These are phyloP conservation scores for Acanthopagrus latus DNA, from an alignment of 2,797 vertebrate genomes.

Conservation along the genomic window DNA sequence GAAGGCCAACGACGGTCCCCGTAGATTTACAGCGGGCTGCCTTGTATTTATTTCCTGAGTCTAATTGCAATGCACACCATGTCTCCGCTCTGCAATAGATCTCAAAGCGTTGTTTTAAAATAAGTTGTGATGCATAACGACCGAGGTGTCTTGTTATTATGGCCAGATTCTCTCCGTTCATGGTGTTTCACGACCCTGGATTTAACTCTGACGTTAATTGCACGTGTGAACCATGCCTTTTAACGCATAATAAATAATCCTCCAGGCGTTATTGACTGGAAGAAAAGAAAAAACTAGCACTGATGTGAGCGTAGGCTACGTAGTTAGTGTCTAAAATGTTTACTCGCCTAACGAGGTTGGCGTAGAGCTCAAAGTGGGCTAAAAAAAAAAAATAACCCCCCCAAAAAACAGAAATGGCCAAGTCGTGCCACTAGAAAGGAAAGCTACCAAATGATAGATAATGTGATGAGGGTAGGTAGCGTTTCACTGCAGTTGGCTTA, in stretches of 20 bases:
- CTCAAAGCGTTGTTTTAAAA: slow-evolving; percentile 54
- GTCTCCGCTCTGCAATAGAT: slow-evolving; percentile 57
- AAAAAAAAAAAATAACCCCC: no score
- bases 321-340: slow-evolving; percentile 46
- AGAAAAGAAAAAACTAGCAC: slow-evolving; percentile 32
- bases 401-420: not conserved
- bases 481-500: slow-evolving; percentile 63
- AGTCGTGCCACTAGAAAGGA: not conserved
- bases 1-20: not conserved
- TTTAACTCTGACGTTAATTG: not conserved
- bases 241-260: not conserved
- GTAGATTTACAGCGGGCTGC: slow-evolving; percentile 20
- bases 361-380: slow-evolving; percentile 4
- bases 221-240: not conserved
- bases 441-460: slow-evolving; percentile 1
- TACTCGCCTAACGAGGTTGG: slow-evolving; percentile 40
- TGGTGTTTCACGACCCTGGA: not conserved
- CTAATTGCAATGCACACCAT: slow-evolving; percentile 71
- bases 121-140: slow-evolving; percentile 53
- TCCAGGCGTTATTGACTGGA: slow-evolving; percentile 45
- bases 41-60: slow-evolving; percentile 63
- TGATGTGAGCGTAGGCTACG: slow-evolving; percentile 41
- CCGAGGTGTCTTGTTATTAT: slow-evolving; percentile 2
- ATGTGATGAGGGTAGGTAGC: slow-evolving; percentile 27
- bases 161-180: no score